These are phyloP conservation scores for Myiopsitta monachus DNA, from an alignment of 2,113 vertebrate genomes.

Conservation along the genomic window DNA sequence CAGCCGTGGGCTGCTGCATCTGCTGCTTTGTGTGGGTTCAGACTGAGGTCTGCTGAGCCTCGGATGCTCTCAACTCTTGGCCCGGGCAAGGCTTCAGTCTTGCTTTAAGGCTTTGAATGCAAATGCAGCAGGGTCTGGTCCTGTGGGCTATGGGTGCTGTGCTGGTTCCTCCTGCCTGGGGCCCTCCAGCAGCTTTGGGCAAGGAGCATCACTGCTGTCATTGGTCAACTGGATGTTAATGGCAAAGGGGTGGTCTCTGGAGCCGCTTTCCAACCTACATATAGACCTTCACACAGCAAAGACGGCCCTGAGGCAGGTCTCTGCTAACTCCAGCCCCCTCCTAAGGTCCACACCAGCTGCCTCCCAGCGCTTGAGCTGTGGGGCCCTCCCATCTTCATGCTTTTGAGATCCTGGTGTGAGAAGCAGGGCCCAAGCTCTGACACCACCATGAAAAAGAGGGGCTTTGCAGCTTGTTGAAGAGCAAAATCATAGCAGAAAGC, in stretches of 20 bases:
- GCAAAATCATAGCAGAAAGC: background rate
- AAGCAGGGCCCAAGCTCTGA: background rate
- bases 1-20: accelerated
- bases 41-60: background rate
- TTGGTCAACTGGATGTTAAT: background rate
- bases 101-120: background rate
- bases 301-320: background rate
- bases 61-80: background rate
- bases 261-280: background rate
- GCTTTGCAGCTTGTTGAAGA: background rate
- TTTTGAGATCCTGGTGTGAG: background rate
- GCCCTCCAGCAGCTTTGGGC: background rate
- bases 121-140: background rate
- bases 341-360: background rate
- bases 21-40: background rate
- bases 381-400: background rate
- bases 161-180: background rate
- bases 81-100: background rate
- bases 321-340: background rate
- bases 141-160: background rate
- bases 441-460: background rate
- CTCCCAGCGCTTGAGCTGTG: background rate
- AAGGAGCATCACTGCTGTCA: background rate
- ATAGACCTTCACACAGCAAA: background rate
- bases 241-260: background rate